Base-by-base conservation (phyloP, 2,888 invertebrate species). In the Protophormia terraenovae region DNA sequence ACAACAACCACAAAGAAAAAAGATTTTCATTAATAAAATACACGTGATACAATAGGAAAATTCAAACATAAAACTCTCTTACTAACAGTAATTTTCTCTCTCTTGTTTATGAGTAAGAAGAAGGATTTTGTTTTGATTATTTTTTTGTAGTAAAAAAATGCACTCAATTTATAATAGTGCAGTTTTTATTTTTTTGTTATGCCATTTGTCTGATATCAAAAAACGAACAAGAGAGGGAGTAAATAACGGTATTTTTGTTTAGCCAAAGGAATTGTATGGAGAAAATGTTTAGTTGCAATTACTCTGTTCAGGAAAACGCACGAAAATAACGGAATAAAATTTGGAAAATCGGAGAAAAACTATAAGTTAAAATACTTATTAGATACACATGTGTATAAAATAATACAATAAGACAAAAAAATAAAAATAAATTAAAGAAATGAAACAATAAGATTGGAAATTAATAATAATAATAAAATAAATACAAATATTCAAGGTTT, bases 231-330 rank as follows among this genome's bases (percentile, higher is more conserved):
- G 64, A 80, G 72, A 27, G 66, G 32, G 35, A 73, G 66, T 58
- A 45, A 80, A 64, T 80, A 80, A 80, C 66, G 66, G 73, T 80
- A 66, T 41, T 66, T 55, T 67, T 45, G n/a, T 75, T 64, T 78
- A 78, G 47, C 75, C n/a, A 55, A 82, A 79, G 71, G 67, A 78
- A 85, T 58, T 41, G 10, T 69, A n/a, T 41, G 66, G 35, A 75
- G 38, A 64, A 19, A 32, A 27, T 29, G 45, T 71, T 89, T 89
- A 92, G 92, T 92, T 91, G 90, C 90, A 90, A 88, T 86, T 89
- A 88, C 87, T 89, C 90, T 87, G 90, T 88, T 89, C 88, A 88
- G 87, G 88, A 88, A 88, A 89, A 88, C 90, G 88, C 90, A 90
- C 88, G 88, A 64, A 88, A 89, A 82, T 87, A 76, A 87, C 88